Evolutionary conservation across 92 coral and sea anemone species (phyloP), one percentile per base, ranked within the genome.

Genomic region (Micromussa lordhowensis): DNA sequence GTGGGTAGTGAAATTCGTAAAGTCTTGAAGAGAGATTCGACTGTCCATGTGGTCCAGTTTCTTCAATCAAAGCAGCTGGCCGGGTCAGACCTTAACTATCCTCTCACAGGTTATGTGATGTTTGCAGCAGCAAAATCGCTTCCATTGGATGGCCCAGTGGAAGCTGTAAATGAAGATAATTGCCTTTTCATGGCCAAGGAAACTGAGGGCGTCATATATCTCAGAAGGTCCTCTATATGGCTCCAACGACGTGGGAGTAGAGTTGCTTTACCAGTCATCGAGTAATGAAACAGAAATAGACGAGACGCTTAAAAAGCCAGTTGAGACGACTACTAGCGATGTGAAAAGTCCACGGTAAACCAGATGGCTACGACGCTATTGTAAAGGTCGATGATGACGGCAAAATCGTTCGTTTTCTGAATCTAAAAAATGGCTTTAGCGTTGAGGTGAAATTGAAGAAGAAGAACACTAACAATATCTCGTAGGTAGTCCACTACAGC

Each of bases 131-230:
- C 77, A 14, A 31, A 26, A 0, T 16, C 24, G 1, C 74, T 92
- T 26, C 87, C 89, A 18, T 0, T 29, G 18, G 87, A 51, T 2
- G 97, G 97, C 21, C 91, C 94, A 59, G 76, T 94, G 5, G 68
- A 70, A 64, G 81, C 51, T 9, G 95, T 88, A 10, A 82, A 82
- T 53, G 28, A 13, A 63, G 82, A 31, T 51, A 66, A 83, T 11
- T 90, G 95, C 44, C 84, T 92, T 53, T 30, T 92, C 8, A 92
- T 94, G 95, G 91, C 82, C 17, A 94, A 94, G 81, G 88, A 92
- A 64, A 86, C 87, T 0, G 64, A 17, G 64, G 64, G 15, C 77
- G 12, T 53, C 48, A 48, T 92, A 10, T 69, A 79, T 73, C 57
- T 84, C 49, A 81, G 90, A 29, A 26, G 70, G 68, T 10, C 81